These are phyloP conservation scores for Melanerpes formicivorus DNA, from an alignment of 2,113 vertebrate species.

Conservation along the genomic window DNA sequence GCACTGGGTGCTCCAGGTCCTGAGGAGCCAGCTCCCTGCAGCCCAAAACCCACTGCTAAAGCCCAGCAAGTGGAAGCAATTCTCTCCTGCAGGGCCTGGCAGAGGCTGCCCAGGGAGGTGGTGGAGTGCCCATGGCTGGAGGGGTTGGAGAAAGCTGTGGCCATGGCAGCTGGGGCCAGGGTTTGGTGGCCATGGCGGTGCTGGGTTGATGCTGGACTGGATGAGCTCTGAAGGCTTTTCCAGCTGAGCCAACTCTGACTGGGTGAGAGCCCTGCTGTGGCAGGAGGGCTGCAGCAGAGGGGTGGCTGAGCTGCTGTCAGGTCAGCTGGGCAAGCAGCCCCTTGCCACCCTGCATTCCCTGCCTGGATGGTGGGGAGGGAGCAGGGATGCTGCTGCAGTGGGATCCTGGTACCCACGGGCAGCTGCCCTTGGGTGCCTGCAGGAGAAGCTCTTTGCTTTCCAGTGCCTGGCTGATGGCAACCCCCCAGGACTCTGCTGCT, in stretches of 20 bases:
- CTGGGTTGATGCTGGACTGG: no score
- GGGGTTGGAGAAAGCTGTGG: no score
- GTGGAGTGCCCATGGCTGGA: no score
- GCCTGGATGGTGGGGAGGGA: rapidly evolving
- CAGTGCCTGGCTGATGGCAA: neutral
- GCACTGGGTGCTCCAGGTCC: rapidly evolving
- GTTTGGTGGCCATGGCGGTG: no score
- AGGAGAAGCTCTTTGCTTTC: neutral
- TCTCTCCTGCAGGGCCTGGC: no score
- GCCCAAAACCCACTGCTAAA: rapidly evolving
- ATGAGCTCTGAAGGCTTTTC: no score
- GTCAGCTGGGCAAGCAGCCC: neutral
- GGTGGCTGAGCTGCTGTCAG: neutral
- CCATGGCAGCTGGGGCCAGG: no score
- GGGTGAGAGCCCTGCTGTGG: rapidly evolving
- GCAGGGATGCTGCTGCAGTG: neutral
- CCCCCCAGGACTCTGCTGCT: conserved; percentile 31
- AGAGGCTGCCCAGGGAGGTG: no score
- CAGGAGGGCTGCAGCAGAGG: neutral
- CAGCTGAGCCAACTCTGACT: no score
- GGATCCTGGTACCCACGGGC: neutral
- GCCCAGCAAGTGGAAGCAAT: neutral
- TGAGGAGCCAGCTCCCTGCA: rapidly evolving
- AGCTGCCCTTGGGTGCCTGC: neutral
- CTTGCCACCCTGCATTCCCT: neutral